A percentile compares a stretch with the other conserved stretches of the same genome.
phyloP scores from a whole-genome alignment of 2,797 vertebrate genomes.

The Lemur catta region DNA sequence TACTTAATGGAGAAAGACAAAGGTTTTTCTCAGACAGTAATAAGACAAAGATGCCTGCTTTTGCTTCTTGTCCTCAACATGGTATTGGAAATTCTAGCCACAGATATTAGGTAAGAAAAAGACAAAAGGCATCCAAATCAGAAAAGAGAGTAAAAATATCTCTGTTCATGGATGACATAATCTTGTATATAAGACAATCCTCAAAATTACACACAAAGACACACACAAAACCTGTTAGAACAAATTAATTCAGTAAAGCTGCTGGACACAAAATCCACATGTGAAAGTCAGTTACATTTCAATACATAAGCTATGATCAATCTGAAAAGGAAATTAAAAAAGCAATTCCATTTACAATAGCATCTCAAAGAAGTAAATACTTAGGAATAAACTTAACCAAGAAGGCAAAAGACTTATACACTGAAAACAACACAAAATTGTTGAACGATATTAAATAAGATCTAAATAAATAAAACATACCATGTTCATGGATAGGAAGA shows the following conservation, averaged over 20 bases:
- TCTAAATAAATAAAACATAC: neutral
- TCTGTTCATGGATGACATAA: neutral
- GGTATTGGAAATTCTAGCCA: neutral
- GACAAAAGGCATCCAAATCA: neutral
- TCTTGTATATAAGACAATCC: neutral
- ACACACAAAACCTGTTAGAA: neutral
- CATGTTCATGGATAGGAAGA: neutral
- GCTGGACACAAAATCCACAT: neutral
- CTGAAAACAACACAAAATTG: neutral
- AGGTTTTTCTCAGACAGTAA: neutral
- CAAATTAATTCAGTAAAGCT: neutral
- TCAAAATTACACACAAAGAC: neutral
- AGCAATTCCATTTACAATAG: neutral
- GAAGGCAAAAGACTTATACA: neutral
- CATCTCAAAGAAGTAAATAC: neutral
- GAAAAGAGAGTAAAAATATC: neutral
- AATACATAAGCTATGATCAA: neutral
- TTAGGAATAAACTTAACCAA: neutral
- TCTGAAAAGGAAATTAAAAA: neutral
- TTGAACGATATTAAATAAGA: neutral
- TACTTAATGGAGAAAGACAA: neutral
- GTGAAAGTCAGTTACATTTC: neutral
- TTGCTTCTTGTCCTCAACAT: neutral
- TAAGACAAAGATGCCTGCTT: neutral
- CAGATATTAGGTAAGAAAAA: neutral